Base-by-base conservation (phyloP, 2,113 vertebrate genomes). In the Pseudopodoces humilis region DNA sequence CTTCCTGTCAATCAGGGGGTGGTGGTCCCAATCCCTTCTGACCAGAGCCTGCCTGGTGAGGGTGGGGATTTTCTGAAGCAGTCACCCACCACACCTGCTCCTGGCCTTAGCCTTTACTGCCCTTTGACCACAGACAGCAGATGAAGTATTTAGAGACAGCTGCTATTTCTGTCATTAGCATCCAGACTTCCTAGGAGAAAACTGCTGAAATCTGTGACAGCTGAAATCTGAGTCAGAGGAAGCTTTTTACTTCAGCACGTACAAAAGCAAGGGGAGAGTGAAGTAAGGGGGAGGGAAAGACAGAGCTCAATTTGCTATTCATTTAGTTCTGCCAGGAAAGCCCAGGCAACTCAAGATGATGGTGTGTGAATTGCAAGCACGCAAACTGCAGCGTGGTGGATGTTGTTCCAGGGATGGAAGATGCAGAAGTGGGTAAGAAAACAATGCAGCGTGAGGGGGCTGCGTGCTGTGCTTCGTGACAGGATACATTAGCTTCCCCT, bases 191-290 rank as follows among this genome's bases (percentile, higher is more conserved):
- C 50, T 72, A 28, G 55, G 77, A 90, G 83, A 83, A 90, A 63
- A 78, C 30, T 52, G 69, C 77, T 95, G 92, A 90, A 77, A 91
- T 83, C 62, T 83, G 39, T 93, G 72, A 86, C 90, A 95, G 90
- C 90, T 93, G 87, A 93, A 93, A 76, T 89, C 83, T 94, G 94
- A 95, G 77, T 95, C 83, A 78, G 86, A 86, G 80, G 69, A 80
- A 93, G 88, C 37, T 76, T 92, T 90, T 84, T 44, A 47, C 83
- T 93, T 94, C 41, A 81, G 76, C 33, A 50, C 24, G 7, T 49
- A 72, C 31, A 82, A 82, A 94, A 94, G 50, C 39, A 74, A 68
- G 24, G 28, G 37, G 41, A 77, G 79, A 74, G 24, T 16, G 56
- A 94, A 78, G 50, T 35, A 63, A 75, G 35, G 64, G 31, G 90